A percentile compares a stretch with the other conserved stretches of the same genome.
These are phyloP conservation scores for Megaceryle torquata DNA, from an alignment of 2,113 vertebrate genomes.

Conservation along the genomic window DNA sequence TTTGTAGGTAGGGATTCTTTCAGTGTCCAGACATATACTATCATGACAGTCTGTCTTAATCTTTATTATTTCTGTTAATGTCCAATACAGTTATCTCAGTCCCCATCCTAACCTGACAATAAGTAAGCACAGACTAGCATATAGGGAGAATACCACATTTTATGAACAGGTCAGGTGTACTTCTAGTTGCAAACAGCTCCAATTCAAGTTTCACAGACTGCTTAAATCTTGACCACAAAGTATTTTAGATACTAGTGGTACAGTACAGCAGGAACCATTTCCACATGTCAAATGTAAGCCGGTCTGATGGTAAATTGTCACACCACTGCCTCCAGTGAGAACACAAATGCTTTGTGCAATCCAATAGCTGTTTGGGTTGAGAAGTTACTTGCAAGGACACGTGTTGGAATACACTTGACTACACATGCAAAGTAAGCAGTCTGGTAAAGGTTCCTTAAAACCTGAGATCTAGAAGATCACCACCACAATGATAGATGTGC, in stretches of 20 bases:
- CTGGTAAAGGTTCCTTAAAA: neutral
- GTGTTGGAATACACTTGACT: neutral
- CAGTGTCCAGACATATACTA: neutral
- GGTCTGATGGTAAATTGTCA: neutral
- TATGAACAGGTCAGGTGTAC: neutral
- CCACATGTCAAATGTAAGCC: neutral
- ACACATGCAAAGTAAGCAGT: fast-evolving
- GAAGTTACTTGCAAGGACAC: neutral
- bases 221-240: neutral
- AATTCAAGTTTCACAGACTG: neutral
- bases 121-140: neutral
- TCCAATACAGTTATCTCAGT: neutral
- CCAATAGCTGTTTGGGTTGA: neutral
- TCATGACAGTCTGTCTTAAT: neutral
- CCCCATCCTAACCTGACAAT: fast-evolving
- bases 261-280: neutral
- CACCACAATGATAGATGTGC: neutral
- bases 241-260: neutral
- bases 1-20: neutral
- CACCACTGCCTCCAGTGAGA: neutral
- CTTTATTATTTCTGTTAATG: neutral
- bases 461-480: neutral
- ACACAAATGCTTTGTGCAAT: neutral
- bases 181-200: neutral
- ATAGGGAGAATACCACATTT: neutral